phyloP scores from a whole-genome alignment of 37 sponge, comb jelly and placozoan species.

The Lycopodina hypogea region DNA sequence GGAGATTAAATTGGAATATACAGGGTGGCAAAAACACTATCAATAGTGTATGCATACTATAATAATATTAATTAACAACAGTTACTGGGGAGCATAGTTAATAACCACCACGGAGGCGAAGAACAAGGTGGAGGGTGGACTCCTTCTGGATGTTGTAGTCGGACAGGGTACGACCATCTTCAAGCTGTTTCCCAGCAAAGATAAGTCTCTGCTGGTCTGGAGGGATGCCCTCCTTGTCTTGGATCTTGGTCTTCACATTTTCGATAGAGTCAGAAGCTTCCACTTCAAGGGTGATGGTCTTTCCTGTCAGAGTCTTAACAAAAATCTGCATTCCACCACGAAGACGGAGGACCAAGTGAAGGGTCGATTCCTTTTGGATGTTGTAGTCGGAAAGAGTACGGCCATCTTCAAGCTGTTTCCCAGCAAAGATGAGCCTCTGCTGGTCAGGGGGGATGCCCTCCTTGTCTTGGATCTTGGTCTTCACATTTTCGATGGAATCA shows the following conservation, averaged over 20 bases:
- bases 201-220: conserved; percentile 97
- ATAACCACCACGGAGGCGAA: conserved; percentile 82
- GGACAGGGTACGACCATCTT: conserved; percentile 90
- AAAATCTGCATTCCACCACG: conserved; percentile 96
- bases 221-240: conserved; percentile 96
- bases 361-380: conserved; percentile 79
- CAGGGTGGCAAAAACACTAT: no score
- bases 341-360: conserved; percentile 51
- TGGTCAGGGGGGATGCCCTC: conserved; percentile 74
- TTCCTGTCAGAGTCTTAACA: conserved; percentile 96
- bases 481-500: conserved; percentile 70
- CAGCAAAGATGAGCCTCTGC: conserved; percentile 73
- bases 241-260: conserved; percentile 97
- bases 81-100: background rate
- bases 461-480: conserved; percentile 74
- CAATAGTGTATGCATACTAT: no score
- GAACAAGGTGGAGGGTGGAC: conserved; percentile 92
- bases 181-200: conserved; percentile 96
- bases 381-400: conserved; percentile 83
- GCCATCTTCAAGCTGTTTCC: conserved; percentile 75
- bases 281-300: conserved; percentile 96
- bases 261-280: conserved; percentile 94
- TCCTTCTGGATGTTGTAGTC: conserved; percentile 98
- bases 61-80: no score
- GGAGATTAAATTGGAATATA: no score